Evolutionary conservation across 1,140 invertebrate species (phyloP), one percentile per base, ranked within the genome.

Genomic region (Odontomachus brunneus): DNA sequence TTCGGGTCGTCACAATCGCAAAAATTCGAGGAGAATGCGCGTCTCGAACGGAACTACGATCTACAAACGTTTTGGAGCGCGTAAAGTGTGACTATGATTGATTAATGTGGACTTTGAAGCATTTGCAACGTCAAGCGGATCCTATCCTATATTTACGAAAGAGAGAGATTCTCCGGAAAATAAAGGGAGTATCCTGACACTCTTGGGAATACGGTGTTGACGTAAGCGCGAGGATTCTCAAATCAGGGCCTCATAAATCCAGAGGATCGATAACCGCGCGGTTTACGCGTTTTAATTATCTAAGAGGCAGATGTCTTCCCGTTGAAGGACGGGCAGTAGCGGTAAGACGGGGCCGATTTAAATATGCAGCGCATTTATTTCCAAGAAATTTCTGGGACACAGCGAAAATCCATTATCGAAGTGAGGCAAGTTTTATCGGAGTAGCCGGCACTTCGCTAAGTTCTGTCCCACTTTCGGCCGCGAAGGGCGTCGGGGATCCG

Each of bases 321-420:
- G 12, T 26, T 17, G 57, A 57, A n/a, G 15, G 62, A 76, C 17
- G 26, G 63, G n/a, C n/a, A n/a, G n/a, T n/a, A n/a, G 22, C 24
- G 26, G 24, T 29, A 44, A 55, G 51, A 67, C 51, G 65, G 65
- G 53, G 7, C 26, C 19, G 69, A 80, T 80, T 59, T 80, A 71
- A 71, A 80, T 71, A 57, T 80, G 24, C 51, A 57, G 33, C 24
- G 65, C 51, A 48, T 80, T 80, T 80, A 71, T 80, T 76, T 67
- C 48, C 33, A 29, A 49, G 33, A 69, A 78, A 78, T 78, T 78
- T 80, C 53, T 71, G 51, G 65, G 33, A 80, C 75, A 71, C 75
- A 48, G 75, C 12, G 75, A 80, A 80, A 80, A 80, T 80, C 75
- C 75, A 80, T 80, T 71, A 80, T 80, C 75, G 65, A 80, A 71